Evolutionary conservation across 2,888 invertebrate species (phyloP).

Genomic region (Oasisia sp.): DNA sequence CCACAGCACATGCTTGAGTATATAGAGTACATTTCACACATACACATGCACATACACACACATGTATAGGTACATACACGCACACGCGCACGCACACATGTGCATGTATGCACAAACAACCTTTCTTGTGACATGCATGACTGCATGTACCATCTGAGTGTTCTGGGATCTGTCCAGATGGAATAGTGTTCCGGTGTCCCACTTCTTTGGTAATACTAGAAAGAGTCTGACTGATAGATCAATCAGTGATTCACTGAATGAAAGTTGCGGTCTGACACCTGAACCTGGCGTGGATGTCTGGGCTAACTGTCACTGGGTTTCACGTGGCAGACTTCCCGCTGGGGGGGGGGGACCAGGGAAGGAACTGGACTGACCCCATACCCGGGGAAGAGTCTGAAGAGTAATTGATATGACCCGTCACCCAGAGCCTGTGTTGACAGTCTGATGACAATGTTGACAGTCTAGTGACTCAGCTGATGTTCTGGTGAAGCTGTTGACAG

Average conservation of each 20-base stretch:
- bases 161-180: background rate
- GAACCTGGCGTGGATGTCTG: background rate
- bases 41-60: background rate
- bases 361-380: background rate
- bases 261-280: background rate
- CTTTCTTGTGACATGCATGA: background rate
- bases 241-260: background rate
- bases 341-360: background rate
- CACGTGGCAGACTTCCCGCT: background rate
- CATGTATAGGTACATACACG: background rate
- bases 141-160: background rate
- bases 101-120: background rate
- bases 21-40: background rate
- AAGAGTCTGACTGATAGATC: background rate
- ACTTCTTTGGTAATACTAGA: background rate
- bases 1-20: no score
- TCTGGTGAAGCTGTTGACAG: background rate
- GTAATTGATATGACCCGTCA: background rate
- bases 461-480: background rate
- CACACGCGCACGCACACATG: background rate
- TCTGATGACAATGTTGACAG: slow-evolving; percentile 17
- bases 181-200: background rate
- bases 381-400: background rate
- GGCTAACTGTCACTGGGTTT: background rate
- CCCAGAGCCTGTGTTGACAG: background rate